Percentiles rank a stretch among this genome's conserved stretches.
phyloP scores from a whole-genome alignment of 2,888 invertebrate genomes.

The Tineola bisselliella region DNA sequence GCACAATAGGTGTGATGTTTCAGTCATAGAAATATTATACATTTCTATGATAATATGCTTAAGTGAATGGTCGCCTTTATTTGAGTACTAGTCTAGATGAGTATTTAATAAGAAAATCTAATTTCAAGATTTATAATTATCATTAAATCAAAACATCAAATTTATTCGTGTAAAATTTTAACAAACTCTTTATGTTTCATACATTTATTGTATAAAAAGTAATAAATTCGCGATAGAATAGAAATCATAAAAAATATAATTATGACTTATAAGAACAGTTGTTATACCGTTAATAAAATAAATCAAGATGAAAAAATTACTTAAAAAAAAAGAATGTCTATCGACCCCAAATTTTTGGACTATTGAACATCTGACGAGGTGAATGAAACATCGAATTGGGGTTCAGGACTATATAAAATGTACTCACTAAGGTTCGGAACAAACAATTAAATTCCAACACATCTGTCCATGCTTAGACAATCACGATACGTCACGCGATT shows the following conservation, averaged over 20 bases:
- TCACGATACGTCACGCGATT: constrained; percentile 67
- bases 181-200: no score
- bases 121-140: no score
- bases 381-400: constrained; percentile 44
- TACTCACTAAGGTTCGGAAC: constrained; percentile 45
- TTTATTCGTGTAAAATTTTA: no score
- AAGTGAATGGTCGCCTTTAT: no score
- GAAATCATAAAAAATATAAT: neutral
- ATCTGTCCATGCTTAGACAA: constrained; percentile 67
- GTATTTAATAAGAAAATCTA: neutral
- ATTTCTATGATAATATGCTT: no score
- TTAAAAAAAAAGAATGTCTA: constrained; percentile 42
- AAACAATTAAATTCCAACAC: constrained; percentile 65
- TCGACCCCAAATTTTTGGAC: constrained; percentile 41
- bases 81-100: neutral
- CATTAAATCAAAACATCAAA: no score
- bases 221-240: neutral
- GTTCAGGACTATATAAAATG: constrained; percentile 45
- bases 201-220: neutral
- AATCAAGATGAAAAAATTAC: constrained; percentile 41
- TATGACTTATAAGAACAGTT: neutral
- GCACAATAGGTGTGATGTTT: no score
- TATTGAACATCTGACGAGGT: constrained; percentile 66
- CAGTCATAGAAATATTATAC: no score
- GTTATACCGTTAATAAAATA: constrained; percentile 17